Conservation (phyloP, 1,140 invertebrate species). For the Oedothorax gibbosus region DNA sequence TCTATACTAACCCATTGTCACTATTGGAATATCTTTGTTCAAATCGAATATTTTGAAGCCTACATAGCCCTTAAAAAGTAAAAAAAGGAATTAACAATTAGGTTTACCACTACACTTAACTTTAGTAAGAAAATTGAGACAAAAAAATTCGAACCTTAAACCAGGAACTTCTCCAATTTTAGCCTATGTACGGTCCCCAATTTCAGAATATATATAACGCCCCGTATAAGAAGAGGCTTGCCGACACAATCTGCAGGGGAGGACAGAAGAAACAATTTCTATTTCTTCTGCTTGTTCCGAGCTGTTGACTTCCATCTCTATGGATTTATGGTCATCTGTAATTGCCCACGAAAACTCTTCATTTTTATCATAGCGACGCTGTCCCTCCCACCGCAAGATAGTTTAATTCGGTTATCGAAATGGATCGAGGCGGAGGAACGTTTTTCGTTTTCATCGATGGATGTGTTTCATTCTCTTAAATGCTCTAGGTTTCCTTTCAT, state of each 20-base stretch:
- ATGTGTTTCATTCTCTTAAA: not conserved
- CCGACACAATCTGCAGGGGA: constrained; percentile 39
- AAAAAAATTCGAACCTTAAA: no score
- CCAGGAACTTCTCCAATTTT: no score
- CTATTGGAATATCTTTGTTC: no score
- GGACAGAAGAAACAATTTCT: constrained; percentile 37
- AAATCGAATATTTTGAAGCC: no score
- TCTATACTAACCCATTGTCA: no score
- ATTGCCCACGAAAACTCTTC: constrained; percentile 52
- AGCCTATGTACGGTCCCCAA: not conserved
- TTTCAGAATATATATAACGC: not conserved
- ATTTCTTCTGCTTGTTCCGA: constrained; percentile 47
- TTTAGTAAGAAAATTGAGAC: no score
- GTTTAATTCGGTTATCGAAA: constrained; percentile 50
- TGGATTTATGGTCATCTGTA: constrained; percentile 54
- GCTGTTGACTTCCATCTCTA: constrained; percentile 40
- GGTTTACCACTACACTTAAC: no score
- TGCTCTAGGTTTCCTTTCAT: not conserved
- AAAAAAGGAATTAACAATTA: no score
- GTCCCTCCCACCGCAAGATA: constrained; percentile 3
- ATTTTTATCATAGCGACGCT: constrained; percentile 39
- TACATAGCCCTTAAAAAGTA: no score
- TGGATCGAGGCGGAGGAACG: constrained; percentile 3
- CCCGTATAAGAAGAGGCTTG: not conserved
- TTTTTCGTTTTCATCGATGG: constrained; percentile 24